A percentile compares a stretch with the other conserved stretches of the same genome.
Evolutionary conservation across 2,797 vertebrate genomes (phyloP).

Genomic region (Rhinatrema bivittatum): DNA sequence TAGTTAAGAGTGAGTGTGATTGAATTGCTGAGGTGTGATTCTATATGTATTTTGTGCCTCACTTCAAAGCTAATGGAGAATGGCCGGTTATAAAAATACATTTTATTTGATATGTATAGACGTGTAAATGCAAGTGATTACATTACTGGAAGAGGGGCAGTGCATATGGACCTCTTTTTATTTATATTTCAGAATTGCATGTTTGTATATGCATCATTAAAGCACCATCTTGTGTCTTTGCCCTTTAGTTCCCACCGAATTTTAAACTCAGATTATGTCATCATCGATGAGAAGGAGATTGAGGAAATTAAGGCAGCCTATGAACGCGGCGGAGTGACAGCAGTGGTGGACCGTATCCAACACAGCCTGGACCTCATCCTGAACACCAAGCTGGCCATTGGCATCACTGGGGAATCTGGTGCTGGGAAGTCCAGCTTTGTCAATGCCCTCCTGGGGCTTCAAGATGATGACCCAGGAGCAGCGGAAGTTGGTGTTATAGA

Average conservation of each 20-base stretch:
- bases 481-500: conserved; percentile 40
- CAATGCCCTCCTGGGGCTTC: conserved; percentile 39
- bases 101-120: too few species aligned
- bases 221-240: background rate
- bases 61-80: too few species aligned
- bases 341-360: conserved; percentile 38
- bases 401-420: conserved; percentile 35
- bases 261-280: conserved; percentile 36
- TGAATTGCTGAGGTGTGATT: too few species aligned
- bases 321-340: conserved; percentile 32
- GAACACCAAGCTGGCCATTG: conserved; percentile 32
- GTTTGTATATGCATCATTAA: background rate
- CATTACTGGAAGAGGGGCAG: too few species aligned
- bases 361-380: conserved; percentile 34
- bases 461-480: conserved; percentile 25
- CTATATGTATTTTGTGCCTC: too few species aligned
- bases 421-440: conserved; percentile 46
- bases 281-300: conserved; percentile 35
- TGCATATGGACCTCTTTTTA: too few species aligned
- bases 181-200: too few species aligned
- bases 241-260: conserved; percentile 14
- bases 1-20: too few species aligned
- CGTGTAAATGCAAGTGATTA: too few species aligned
- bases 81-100: too few species aligned
- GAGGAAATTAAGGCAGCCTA: conserved; percentile 38